Conservation (phyloP, 1,140 invertebrate genomes). For the Lordiphosa stackelbergi region DNA sequence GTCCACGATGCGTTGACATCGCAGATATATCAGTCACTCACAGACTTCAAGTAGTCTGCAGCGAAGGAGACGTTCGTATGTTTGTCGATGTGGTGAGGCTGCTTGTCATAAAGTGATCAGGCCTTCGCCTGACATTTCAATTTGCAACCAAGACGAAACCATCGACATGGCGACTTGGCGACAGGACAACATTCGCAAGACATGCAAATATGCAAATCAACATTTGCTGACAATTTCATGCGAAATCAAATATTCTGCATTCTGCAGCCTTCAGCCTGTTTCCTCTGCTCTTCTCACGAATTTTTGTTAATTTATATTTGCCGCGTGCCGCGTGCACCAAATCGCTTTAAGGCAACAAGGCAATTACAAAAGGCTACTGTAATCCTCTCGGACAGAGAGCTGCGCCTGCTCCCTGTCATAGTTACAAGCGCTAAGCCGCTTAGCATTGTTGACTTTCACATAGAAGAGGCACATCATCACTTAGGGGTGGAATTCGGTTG, state of each 20-base stretch:
- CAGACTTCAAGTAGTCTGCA: slow-evolving; percentile 19
- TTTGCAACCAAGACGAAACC: slow-evolving; percentile 55
- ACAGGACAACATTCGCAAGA: slow-evolving; percentile 54
- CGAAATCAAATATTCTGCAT: slow-evolving; percentile 51
- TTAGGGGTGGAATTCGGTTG: slow-evolving; percentile 54
- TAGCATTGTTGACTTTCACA: slow-evolving; percentile 73
- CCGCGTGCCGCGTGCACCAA: slow-evolving; percentile 57
- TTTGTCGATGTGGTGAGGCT: slow-evolving; percentile 19
- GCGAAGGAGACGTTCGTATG: slow-evolving; percentile 13
- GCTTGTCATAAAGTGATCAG: slow-evolving; percentile 74
- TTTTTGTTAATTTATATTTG: slow-evolving; percentile 70
- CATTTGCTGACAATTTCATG: slow-evolving; percentile 65
- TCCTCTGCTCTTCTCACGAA: slow-evolving; percentile 49
- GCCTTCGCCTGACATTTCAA: slow-evolving; percentile 69
- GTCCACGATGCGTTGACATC: slow-evolving; percentile 65
- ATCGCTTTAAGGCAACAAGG: slow-evolving; percentile 53
- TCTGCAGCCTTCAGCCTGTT: slow-evolving; percentile 1
- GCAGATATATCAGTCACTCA: slow-evolving; percentile 72
- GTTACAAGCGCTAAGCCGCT: slow-evolving; percentile 71
- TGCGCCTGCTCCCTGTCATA: slow-evolving; percentile 57
- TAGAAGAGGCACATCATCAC: slow-evolving; percentile 37
- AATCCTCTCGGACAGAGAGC: slow-evolving; percentile 39
- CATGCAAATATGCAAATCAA: slow-evolving; percentile 73
- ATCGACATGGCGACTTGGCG: slow-evolving; percentile 4
- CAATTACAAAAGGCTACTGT: slow-evolving; percentile 73